phyloP scores from a whole-genome alignment of 2,113 vertebrate species.

The Triplophysa rosa region DNA sequence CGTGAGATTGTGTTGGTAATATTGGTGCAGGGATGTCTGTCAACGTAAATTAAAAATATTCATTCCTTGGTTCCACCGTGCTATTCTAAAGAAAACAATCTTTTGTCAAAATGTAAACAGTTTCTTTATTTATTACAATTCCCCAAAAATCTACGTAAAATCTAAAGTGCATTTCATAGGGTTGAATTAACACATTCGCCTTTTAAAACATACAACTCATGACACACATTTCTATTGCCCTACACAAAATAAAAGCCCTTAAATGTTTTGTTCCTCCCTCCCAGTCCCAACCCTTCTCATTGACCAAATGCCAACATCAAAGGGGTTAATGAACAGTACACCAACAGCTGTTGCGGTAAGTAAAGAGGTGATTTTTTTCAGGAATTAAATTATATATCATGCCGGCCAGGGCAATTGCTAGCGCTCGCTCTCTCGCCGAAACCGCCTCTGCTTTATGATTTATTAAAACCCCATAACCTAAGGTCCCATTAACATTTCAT shows the following conservation, averaged over 20 bases:
- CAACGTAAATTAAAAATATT: too few relatives aligned
- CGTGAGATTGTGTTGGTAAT: neutral
- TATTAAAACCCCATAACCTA: constrained; percentile 55
- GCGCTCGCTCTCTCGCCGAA: neutral
- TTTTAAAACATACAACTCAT: neutral
- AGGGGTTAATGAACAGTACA: constrained; percentile 32
- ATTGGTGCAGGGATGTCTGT: neutral
- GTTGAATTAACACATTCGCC: too few relatives aligned
- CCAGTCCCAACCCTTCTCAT: neutral
- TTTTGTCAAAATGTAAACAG: too few relatives aligned
- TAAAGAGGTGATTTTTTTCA: constrained; percentile 49
- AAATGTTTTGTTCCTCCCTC: neutral
- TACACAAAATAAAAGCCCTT: neutral
- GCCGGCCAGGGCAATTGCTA: constrained; percentile 19
- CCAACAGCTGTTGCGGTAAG: constrained; percentile 42
- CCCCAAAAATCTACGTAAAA: too few relatives aligned
- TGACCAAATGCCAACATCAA: constrained; percentile 44
- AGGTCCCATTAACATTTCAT: constrained; percentile 57
- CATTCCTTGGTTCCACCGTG: too few relatives aligned
- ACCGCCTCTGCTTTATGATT: constrained; percentile 46
- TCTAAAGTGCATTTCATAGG: too few relatives aligned
- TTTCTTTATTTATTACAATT: too few relatives aligned
- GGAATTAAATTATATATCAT: constrained; percentile 51
- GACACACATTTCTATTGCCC: neutral
- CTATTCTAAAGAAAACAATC: too few relatives aligned